Evolutionary conservation across 2,113 vertebrate genomes (phyloP).

Genomic region (Hypanus sabinus): DNA sequence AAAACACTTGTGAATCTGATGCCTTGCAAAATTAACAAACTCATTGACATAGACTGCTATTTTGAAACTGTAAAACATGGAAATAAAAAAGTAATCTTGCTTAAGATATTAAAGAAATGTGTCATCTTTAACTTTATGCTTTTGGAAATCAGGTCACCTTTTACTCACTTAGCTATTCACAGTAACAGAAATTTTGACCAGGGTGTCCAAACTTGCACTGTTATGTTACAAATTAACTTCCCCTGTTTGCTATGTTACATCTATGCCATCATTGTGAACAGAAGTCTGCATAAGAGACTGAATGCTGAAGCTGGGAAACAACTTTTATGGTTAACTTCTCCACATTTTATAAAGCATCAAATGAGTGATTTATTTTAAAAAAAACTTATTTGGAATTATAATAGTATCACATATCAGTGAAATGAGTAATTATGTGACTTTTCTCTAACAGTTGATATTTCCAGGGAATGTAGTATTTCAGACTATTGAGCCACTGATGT

Average conservation of each 20-base stretch:
- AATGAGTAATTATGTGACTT: not conserved
- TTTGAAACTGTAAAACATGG: too few species aligned
- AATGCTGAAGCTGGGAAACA: not conserved
- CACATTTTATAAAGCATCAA: not conserved
- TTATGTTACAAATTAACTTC: not conserved
- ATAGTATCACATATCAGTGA: not conserved
- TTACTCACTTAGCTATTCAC: too few species aligned
- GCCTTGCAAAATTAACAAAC: too few species aligned
- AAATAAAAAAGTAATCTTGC: too few species aligned
- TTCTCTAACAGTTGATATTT: not conserved
- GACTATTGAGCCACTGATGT: not conserved
- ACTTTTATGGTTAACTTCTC: not conserved
- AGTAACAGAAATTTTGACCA: too few species aligned
- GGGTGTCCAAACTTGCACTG: not conserved
- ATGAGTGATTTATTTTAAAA: not conserved
- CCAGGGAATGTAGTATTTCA: not conserved
- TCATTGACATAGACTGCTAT: too few species aligned
- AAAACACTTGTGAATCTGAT: too few species aligned
- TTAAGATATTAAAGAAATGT: too few species aligned
- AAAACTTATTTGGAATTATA: not conserved
- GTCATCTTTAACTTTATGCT: too few species aligned
- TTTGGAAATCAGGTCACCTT: too few species aligned
- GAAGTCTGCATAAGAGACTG: not conserved
- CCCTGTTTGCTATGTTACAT: not conserved
- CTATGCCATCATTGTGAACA: not conserved